phyloP scores from a whole-genome alignment of 1,140 invertebrate species.

The Hyles euphorbiae region DNA sequence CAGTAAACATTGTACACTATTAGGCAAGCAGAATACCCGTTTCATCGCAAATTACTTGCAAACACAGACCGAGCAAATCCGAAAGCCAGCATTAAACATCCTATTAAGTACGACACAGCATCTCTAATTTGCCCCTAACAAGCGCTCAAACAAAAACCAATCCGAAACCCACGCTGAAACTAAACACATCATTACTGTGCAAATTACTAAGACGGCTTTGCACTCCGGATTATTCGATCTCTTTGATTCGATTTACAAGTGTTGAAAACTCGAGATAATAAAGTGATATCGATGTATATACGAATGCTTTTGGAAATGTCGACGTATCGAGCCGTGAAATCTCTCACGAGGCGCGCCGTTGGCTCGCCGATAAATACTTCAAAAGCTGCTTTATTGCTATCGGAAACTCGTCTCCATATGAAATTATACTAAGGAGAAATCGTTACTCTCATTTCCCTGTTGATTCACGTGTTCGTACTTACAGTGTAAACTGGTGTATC shows the following conservation, averaged over 20 bases:
- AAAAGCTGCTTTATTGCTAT: constrained; percentile 15
- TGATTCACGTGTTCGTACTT: constrained; percentile 19
- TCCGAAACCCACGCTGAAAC: neutral
- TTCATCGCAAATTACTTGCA: too few species aligned
- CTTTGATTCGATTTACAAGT: constrained; percentile 1
- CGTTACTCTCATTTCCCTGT: constrained; percentile 29
- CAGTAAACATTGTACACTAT: too few species aligned
- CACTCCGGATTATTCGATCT: neutral
- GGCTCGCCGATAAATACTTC: constrained; percentile 28
- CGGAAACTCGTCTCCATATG: constrained; percentile 26
- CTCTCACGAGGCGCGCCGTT: constrained; percentile 28
- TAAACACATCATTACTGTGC: constrained; percentile 9
- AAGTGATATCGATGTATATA: constrained; percentile 21
- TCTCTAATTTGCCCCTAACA: neutral
- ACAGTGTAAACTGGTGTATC: neutral
- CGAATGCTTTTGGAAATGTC: constrained; percentile 19
- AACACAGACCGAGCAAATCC: too few species aligned
- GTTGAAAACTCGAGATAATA: constrained; percentile 12
- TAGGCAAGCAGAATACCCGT: too few species aligned
- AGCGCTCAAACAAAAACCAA: constrained; percentile 5
- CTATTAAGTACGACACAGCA: neutral
- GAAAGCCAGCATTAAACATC: too few species aligned
- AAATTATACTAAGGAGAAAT: constrained; percentile 29
- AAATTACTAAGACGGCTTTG: constrained; percentile 8
- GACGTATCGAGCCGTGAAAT: constrained; percentile 42